These are phyloP conservation scores for Lathamus discolor DNA, from an alignment of 2,113 vertebrate species.

Conservation along the genomic window DNA sequence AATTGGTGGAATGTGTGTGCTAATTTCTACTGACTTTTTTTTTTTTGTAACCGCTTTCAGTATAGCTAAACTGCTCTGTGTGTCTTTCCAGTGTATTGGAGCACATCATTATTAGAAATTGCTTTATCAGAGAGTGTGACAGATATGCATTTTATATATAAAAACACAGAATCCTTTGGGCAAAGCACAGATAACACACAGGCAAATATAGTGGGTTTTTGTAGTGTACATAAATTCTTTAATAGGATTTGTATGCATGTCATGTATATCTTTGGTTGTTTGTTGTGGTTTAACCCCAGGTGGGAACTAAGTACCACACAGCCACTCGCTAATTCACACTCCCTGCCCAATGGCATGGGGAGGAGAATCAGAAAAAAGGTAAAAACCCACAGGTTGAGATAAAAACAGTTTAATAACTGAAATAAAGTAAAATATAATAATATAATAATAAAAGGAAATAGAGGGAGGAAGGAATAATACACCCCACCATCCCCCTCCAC, in stretches of 20 bases:
- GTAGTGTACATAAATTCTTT: neutral
- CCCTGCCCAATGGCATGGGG: too few relatives aligned
- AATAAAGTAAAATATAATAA: too few relatives aligned
- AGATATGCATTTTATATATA: neutral
- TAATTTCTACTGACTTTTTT: neutral
- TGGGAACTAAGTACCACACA: too few relatives aligned
- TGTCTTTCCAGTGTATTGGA: neutral
- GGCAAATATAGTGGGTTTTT: neutral
- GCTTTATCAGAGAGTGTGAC: neutral
- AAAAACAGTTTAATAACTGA: too few relatives aligned
- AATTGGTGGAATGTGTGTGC: neutral
- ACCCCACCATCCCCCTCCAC: too few relatives aligned
- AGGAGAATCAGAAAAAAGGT: too few relatives aligned
- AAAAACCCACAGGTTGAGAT: too few relatives aligned
- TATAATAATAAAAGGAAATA: too few relatives aligned
- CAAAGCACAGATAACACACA: neutral
- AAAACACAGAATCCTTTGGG: neutral
- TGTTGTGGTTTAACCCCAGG: too few relatives aligned
- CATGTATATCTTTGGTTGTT: neutral
- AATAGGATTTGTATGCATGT: neutral
- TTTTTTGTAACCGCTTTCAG: neutral
- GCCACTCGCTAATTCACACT: too few relatives aligned
- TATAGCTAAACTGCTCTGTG: neutral
- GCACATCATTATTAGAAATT: neutral
- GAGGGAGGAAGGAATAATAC: too few relatives aligned